Percentiles rank a stretch among this genome's conserved stretches.
Evolutionary conservation across 1,140 invertebrate genomes (phyloP).

Genomic region (Eulimnadia texana): DNA sequence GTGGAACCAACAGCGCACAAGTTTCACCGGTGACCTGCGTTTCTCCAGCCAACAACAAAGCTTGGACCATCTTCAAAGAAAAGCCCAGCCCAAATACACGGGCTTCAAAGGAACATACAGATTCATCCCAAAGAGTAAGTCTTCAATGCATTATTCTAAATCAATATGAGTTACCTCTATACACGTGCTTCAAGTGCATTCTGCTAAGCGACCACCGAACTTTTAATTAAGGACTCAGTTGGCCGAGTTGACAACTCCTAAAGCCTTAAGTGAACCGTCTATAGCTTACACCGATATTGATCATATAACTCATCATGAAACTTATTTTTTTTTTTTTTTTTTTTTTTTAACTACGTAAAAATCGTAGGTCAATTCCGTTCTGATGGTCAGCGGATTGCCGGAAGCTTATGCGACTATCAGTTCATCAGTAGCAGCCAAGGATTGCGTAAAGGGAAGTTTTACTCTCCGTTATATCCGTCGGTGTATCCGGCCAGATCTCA

Average conservation of each 20-base stretch:
- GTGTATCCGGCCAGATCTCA: slow-evolving; percentile 62
- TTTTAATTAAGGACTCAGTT: too few relatives aligned
- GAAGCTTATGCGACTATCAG: slow-evolving; percentile 60
- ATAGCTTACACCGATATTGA: too few relatives aligned
- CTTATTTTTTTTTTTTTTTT: neutral
- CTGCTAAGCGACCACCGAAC: too few relatives aligned
- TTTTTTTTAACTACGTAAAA: neutral
- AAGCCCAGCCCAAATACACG: neutral
- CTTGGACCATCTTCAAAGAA: neutral
- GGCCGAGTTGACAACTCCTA: too few relatives aligned
- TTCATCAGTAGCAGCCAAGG: slow-evolving; percentile 51
- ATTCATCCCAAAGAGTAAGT: slow-evolving; percentile 13
- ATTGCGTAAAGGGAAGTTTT: slow-evolving; percentile 42
- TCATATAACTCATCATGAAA: too few relatives aligned
- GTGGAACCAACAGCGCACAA: neutral
- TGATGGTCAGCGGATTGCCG: slow-evolving; percentile 47
- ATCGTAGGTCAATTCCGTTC: slow-evolving; percentile 50
- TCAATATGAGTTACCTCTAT: too few relatives aligned
- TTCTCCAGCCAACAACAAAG: neutral
- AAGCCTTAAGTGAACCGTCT: too few relatives aligned
- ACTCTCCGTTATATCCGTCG: slow-evolving; percentile 68
- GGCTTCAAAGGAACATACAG: slow-evolving; percentile 14
- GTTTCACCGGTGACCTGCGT: neutral
- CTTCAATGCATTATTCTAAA: too few relatives aligned
- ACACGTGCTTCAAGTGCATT: too few relatives aligned